Evolutionary conservation across 1,140 invertebrate species (phyloP).

Genomic region (Vollenhovia emeryi): DNA sequence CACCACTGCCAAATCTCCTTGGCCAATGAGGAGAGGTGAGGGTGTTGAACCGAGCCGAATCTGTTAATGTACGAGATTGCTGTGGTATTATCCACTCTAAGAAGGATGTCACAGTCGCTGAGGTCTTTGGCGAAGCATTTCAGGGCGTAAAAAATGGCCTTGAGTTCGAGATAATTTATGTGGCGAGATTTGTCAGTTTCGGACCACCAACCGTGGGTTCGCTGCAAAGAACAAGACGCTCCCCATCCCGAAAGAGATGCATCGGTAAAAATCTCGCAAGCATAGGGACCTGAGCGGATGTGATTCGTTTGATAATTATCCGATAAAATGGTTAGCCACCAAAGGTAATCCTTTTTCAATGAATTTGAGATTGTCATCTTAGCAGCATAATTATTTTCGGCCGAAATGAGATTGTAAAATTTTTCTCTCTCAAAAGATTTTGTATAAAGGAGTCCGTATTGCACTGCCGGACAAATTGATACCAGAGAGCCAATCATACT

Average conservation of each 20-base stretch:
- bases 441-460: no score
- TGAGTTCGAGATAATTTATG: neutral
- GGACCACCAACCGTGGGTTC: neutral
- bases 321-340: no score
- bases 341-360: no score
- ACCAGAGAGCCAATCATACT: no score
- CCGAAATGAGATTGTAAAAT: no score
- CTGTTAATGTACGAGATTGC: neutral
- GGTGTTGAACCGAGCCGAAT: neutral
- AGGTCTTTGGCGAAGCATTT: neutral
- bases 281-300: neutral
- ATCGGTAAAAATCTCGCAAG: neutral
- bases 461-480: no score
- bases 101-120: neutral
- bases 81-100: neutral
- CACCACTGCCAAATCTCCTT: no score
- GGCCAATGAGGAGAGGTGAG: neutral
- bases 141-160: neutral
- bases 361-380: no score
- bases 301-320: no score
- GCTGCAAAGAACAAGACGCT: no score
- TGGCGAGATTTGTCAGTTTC: neutral
- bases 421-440: no score
- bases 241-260: neutral
- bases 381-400: no score